Percentiles rank a stretch among this genome's conserved stretches.
These are phyloP conservation scores for Carterocephalus palaemon DNA, from an alignment of 2,888 invertebrate genomes.

Conservation along the genomic window DNA sequence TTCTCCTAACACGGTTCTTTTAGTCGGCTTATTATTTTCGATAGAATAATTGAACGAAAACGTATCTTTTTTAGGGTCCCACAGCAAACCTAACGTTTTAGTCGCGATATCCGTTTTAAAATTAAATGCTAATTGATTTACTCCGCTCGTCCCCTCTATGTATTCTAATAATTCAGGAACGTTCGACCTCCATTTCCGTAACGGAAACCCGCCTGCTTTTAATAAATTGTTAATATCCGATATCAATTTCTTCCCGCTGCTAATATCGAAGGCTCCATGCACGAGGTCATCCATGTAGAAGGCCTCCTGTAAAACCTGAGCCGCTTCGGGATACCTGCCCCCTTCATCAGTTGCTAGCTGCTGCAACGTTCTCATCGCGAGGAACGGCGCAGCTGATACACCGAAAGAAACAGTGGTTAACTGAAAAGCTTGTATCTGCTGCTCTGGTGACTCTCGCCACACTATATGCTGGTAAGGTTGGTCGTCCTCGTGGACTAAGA, in stretches of 20 bases:
- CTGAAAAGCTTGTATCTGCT: slow-evolving; percentile 6
- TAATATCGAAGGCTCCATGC: slow-evolving; percentile 26
- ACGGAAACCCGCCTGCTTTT: slow-evolving; percentile 36
- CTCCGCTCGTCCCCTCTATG: slow-evolving; percentile 19
- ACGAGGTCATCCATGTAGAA: slow-evolving; percentile 37
- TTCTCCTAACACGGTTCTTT: slow-evolving; percentile 1
- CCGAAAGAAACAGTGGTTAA: slow-evolving; percentile 27
- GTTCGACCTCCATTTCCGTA: slow-evolving; percentile 38
- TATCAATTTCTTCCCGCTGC: slow-evolving; percentile 28
- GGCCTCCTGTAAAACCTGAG: slow-evolving; percentile 22
- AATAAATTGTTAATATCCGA: slow-evolving; percentile 26
- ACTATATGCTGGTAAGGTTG: slow-evolving; percentile 20
- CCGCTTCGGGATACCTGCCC: slow-evolving; percentile 22
- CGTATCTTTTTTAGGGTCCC: slow-evolving; percentile 15
- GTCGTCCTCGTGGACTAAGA: slow-evolving; percentile 10
- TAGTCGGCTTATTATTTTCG: slow-evolving; percentile 1
- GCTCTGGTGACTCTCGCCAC: too few species aligned
- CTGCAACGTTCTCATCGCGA: slow-evolving; percentile 29
- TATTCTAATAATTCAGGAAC: slow-evolving; percentile 7
- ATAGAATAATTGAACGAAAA: slow-evolving; percentile 16
- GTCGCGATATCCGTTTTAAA: slow-evolving; percentile 21
- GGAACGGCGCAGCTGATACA: slow-evolving; percentile 21
- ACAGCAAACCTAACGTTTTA: slow-evolving; percentile 16
- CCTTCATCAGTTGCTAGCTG: slow-evolving; percentile 31
- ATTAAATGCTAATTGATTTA: slow-evolving; percentile 1